Base-by-base conservation (phyloP, 2,888 invertebrate genomes). In the Fragum fragum region DNA sequence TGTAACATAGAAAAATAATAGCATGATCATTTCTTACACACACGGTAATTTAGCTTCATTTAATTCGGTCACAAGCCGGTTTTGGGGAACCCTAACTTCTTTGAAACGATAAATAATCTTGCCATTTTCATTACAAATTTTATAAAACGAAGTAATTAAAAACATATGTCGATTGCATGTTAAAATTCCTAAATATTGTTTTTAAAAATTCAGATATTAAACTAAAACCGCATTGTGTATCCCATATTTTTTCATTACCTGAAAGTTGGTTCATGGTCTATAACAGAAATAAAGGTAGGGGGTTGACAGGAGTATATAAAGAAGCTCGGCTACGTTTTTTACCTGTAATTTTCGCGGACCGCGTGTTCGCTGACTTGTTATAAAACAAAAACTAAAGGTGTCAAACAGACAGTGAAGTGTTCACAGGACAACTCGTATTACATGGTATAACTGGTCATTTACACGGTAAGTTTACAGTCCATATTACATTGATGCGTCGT, bases 361-460 rank as follows among this genome's bases (percentile, higher is more conserved):
- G 47, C 47, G 47, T 47, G 47, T 47, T 47, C 47, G 47, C 47
- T n/a, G n/a, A 47, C 18, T 47, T 47, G 47, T 47, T 47, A 47
- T 47, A n/a, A n/a, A 47, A 47, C 47, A 47, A 47, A 47, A 47
- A 47, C 47, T 47, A 47, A 47, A 47, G 47, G 47, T 47, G 47
- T 47, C 47, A 47, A 14, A 47, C 16, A n/a, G 47, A 47, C 47
- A 47, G 47, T 47, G 47, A 47, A n/a, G 14, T 47, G 47, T 47
- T 18, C n/a, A 47, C 47, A 14, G 47, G 47, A 47, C 47, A 47
- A 47, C 7, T 14, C 47, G 5, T 18, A 47, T 47, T 47, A 47
- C 47, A 47, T 47, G 47, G 47, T 47, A 47, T 47, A 47, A 47
- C 47, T 47, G 47, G 47, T 47, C 47, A n/a, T 47, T 18, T 18